These are phyloP conservation scores for Vespertilio murinus DNA, from an alignment of 2,797 vertebrate genomes.

Conservation along the genomic window DNA sequence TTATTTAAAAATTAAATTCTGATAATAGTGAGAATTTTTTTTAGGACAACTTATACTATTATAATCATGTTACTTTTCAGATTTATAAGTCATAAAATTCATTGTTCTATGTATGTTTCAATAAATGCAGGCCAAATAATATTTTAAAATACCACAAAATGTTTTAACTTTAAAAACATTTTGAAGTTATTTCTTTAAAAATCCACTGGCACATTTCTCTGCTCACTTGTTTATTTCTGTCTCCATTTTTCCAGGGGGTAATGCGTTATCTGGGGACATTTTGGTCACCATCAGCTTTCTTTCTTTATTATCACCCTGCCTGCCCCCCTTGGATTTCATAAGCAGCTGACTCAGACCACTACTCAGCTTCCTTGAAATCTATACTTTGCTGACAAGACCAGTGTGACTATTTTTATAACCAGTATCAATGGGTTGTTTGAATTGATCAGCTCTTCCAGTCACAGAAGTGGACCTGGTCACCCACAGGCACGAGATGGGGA, in stretches of 20 bases:
- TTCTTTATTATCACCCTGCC: background rate
- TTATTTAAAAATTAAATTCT: background rate
- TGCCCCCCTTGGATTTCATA: conserved; percentile 33
- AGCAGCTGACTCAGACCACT: conserved; percentile 43
- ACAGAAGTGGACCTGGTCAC: background rate
- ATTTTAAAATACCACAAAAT: background rate
- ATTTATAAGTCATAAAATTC: conserved; percentile 8
- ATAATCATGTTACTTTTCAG: background rate
- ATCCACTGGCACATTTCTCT: background rate
- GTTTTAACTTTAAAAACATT: no score
- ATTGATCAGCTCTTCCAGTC: background rate
- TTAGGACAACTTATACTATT: background rate
- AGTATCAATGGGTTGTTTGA: background rate
- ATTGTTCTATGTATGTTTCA: background rate
- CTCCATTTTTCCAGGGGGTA: background rate
- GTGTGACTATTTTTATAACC: conserved; percentile 29
- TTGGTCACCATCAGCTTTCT: background rate
- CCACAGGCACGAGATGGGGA: background rate
- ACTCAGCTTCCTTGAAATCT: conserved; percentile 47
- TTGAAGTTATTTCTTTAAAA: background rate
- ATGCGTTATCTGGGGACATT: background rate
- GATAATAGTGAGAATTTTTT: background rate
- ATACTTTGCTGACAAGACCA: background rate
- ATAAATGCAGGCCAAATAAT: background rate
- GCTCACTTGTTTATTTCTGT: background rate